Conservation (phyloP, 2,797 vertebrate genomes). For the Allobates femoralis region DNA sequence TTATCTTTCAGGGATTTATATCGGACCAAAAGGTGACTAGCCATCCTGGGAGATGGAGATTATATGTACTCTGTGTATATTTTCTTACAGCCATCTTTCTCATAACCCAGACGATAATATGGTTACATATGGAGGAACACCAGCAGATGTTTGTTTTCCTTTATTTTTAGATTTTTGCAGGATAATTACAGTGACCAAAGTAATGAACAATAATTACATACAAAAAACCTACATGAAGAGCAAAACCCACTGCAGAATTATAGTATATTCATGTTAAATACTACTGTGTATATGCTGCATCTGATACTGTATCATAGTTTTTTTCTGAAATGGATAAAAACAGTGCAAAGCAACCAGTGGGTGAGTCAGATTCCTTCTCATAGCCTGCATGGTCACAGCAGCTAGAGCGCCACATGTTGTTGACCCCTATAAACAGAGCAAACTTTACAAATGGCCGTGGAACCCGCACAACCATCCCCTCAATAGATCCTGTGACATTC, state of each 20-base stretch:
- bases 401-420: too few species aligned
- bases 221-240: not conserved
- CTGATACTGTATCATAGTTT: not conserved
- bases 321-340: not conserved
- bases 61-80: not conserved
- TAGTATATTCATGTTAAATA: not conserved
- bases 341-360: not conserved
- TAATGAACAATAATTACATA: slow-evolving; percentile 26
- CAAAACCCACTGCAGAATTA: not conserved
- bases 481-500: not conserved
- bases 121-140: slow-evolving; percentile 23
- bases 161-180: slow-evolving; percentile 15
- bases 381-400: not conserved
- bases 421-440: not conserved
- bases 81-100: not conserved
- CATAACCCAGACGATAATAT: slow-evolving; percentile 4
- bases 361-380: not conserved
- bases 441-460: not conserved
- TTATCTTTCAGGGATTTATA: slow-evolving; percentile 12
- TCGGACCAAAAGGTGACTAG: slow-evolving; percentile 27
- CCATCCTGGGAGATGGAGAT: not conserved
- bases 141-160: slow-evolving; percentile 15
- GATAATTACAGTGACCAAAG: slow-evolving; percentile 28
- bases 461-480: not conserved
- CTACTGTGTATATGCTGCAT: not conserved